A percentile compares a stretch with the other conserved stretches of the same genome.
Evolutionary conservation across 2,797 vertebrate species (phyloP).

Genomic region (Sciurus carolinensis): DNA sequence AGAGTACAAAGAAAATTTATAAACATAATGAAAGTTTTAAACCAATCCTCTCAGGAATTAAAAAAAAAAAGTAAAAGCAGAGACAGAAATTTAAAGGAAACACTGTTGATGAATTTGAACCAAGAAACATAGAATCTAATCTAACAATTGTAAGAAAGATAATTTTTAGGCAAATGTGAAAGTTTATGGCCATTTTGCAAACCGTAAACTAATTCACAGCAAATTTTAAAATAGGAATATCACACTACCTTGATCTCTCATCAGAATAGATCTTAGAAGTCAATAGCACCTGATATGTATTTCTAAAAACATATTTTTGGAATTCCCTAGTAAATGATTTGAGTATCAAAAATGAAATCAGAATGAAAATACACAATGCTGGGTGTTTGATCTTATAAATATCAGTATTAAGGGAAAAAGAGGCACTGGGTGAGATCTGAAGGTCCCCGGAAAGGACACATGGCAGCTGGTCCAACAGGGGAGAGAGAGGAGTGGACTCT

Average conservation of each 20-base stretch:
- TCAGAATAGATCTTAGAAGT: neutral
- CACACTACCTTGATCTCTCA: neutral
- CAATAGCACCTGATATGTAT: neutral
- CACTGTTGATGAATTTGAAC: neutral
- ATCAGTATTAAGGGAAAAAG: neutral
- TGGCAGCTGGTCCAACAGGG: fast-evolving
- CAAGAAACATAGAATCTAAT: neutral
- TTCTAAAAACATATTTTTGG: neutral
- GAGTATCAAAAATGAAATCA: neutral
- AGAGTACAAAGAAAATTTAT: neutral
- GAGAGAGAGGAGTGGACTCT: neutral
- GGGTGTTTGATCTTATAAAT: neutral
- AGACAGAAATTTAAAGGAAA: neutral
- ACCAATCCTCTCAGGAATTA: neutral
- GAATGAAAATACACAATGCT: neutral
- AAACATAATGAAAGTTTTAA: neutral
- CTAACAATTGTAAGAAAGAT: neutral
- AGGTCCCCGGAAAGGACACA: too few species aligned
- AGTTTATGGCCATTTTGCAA: neutral
- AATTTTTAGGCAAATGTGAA: neutral
- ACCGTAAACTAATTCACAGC: neutral
- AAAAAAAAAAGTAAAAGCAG: neutral
- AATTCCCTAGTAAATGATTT: neutral
- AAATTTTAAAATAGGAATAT: neutral
- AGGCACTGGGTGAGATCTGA: neutral